Conservation (phyloP, 2,113 vertebrate species). For the Poeciliopsis prolifica region DNA sequence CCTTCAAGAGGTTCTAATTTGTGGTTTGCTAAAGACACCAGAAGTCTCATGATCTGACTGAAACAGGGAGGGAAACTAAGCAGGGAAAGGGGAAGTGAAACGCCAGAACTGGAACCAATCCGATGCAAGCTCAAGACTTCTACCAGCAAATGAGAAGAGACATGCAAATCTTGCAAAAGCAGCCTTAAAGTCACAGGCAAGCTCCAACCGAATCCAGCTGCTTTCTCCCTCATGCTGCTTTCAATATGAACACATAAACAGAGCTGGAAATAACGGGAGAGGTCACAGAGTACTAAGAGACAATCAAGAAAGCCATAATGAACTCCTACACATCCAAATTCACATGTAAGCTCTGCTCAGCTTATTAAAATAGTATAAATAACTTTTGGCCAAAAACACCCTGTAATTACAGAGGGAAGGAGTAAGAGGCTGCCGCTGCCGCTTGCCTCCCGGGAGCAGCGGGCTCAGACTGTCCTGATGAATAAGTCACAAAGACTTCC, state of each 20-base stretch:
- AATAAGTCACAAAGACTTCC: conserved; percentile 1
- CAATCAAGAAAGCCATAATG: conserved; percentile 47
- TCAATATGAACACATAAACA: background rate
- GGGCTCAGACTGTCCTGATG: conserved; percentile 19
- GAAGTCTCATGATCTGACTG: conserved; percentile 46
- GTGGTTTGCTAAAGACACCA: background rate
- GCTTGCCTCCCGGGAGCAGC: conserved; percentile 32
- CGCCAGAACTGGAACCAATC: conserved; percentile 28
- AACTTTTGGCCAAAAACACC: conserved; percentile 61
- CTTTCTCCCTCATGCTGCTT: background rate
- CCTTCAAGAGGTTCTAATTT: background rate
- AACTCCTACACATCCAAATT: conserved; percentile 49
- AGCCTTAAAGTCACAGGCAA: conserved; percentile 63
- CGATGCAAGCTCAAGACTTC: background rate
- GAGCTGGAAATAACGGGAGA: conserved; percentile 1
- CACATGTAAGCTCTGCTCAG: conserved; percentile 39
- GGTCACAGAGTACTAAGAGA: background rate
- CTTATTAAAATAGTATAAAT: conserved; percentile 68
- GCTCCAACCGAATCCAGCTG: background rate
- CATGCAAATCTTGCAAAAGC: background rate
- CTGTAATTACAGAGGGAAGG: conserved; percentile 69
- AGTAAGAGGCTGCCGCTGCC: conserved; percentile 44
- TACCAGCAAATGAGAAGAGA: conserved; percentile 38
- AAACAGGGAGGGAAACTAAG: background rate
- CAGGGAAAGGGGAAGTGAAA: conserved; percentile 5